These are phyloP conservation scores for Maconellicoccus hirsutus DNA, from an alignment of 1,140 invertebrate genomes.

Conservation along the genomic window DNA sequence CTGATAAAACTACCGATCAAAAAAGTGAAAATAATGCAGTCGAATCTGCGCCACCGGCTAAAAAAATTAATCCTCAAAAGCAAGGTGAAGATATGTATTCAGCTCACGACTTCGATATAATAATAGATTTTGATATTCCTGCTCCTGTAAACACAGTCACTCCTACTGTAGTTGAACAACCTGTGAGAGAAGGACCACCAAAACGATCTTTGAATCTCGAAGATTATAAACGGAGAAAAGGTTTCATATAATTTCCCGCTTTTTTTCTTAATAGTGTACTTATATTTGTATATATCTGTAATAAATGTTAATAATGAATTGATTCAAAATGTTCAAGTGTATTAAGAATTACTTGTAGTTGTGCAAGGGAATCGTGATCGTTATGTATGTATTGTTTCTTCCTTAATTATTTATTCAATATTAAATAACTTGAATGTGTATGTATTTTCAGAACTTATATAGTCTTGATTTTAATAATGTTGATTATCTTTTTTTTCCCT, in stretches of 20 bases:
- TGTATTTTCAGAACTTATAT: no score
- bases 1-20: not conserved
- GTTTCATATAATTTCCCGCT: not conserved
- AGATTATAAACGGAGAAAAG: constrained; percentile 12
- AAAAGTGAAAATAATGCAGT: not conserved
- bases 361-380: no score
- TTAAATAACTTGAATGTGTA: no score
- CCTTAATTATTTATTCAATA: no score
- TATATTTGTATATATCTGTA: no score
- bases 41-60: constrained; percentile 18
- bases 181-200: not conserved
- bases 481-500: no score
- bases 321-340: no score
- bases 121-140: constrained; percentile 50
- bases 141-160: not conserved
- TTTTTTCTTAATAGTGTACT: no score
- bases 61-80: constrained; percentile 22
- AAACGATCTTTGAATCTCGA: constrained; percentile 12
- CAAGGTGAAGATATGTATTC: constrained; percentile 66
- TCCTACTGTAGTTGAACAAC: not conserved
- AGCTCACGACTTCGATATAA: constrained; percentile 93
- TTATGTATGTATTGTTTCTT: no score
- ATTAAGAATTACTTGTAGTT: no score
- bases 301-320: no score
- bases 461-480: no score